Evolutionary conservation across 2,797 vertebrate genomes (phyloP).

Genomic region (Lepidocolaptes lacrymiger): DNA sequence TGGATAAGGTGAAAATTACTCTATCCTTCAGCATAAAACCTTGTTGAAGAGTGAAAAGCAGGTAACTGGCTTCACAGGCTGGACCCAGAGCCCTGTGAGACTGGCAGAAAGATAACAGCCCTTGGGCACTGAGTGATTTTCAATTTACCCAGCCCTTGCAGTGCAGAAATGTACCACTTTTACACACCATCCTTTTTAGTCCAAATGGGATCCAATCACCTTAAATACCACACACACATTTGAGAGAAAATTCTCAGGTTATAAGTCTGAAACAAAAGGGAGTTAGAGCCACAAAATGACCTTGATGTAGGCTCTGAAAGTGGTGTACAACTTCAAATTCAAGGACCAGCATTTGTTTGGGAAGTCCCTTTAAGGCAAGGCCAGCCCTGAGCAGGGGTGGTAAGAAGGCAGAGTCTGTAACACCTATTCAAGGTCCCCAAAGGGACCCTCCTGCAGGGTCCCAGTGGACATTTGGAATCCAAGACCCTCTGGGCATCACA

Average conservation of each 20-base stretch:
- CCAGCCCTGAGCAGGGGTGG: neutral
- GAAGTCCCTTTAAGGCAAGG: neutral
- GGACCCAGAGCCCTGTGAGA: neutral
- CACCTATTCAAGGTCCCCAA: neutral
- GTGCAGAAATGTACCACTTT: neutral
- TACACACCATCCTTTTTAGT: neutral
- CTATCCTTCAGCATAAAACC: neutral
- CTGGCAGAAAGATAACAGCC: neutral
- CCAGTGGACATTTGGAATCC: neutral
- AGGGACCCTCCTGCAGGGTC: neutral
- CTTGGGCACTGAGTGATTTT: neutral
- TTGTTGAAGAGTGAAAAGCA: neutral
- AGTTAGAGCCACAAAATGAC: neutral
- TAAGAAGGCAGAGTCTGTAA: neutral
- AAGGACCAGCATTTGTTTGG: neutral
- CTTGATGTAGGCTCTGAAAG: neutral
- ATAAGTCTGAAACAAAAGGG: neutral
- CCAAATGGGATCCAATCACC: neutral
- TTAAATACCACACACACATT: neutral
- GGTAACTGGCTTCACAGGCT: neutral
- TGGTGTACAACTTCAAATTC: neutral
- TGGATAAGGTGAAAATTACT: neutral
- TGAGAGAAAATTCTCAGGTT: neutral
- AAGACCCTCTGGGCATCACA: neutral
- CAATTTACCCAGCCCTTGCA: neutral